Percentiles rank a stretch among this genome's conserved stretches.
These are phyloP conservation scores for Meiosimyza decipiens DNA, from an alignment of 2,888 invertebrate species.

Conservation along the genomic window DNA sequence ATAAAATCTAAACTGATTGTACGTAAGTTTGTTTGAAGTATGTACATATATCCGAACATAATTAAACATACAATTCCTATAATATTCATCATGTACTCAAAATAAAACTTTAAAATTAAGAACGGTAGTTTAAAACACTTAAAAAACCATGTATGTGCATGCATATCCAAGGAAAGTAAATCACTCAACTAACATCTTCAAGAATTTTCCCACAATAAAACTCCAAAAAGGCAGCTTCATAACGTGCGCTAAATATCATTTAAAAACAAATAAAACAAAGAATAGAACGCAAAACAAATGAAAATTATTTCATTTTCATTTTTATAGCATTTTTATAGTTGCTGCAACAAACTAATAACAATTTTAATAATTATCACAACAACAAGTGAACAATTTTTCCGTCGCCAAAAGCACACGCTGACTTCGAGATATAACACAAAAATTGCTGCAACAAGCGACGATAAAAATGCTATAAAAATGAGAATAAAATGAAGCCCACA, in stretches of 20 bases:
- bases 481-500: conserved; percentile 31
- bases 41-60: too few relatives aligned
- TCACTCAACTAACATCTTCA: too few relatives aligned
- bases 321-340: conserved; percentile 61
- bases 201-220: not conserved
- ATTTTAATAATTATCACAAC: conserved; percentile 62
- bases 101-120: too few relatives aligned
- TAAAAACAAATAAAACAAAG: conserved; percentile 53
- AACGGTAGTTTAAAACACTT: not conserved
- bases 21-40: too few relatives aligned
- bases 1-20: too few relatives aligned
- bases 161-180: not conserved
- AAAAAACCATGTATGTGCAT: not conserved
- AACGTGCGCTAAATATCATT: conserved; percentile 55
- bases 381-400: conserved; percentile 40
- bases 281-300: conserved; percentile 3
- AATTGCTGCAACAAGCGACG: conserved; percentile 31
- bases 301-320: conserved; percentile 45
- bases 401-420: conserved; percentile 39
- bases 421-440: conserved; percentile 28
- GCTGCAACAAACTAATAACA: conserved; percentile 64
- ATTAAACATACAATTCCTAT: too few relatives aligned
- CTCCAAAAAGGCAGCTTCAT: conserved; percentile 26
- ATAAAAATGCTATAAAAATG: conserved; percentile 38
- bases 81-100: too few relatives aligned